Base-by-base conservation (phyloP, 2,797 vertebrate species). In the Hoplostethus mediterraneus region DNA sequence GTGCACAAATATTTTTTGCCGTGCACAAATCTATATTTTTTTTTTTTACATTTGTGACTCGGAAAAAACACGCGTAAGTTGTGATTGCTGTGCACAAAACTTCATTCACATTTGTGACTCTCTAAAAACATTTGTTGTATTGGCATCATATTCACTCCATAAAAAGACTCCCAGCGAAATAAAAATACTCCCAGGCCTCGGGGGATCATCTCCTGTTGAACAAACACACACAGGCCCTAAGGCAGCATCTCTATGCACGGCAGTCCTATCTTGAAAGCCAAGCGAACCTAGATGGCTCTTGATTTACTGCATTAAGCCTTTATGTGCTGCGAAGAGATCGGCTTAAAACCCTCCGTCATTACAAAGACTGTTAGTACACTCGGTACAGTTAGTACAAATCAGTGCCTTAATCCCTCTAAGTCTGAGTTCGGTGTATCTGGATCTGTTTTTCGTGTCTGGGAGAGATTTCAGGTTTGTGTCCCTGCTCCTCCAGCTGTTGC, bases 401-500 rank as follows among this genome's bases (percentile, higher is more conserved):
- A 61, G 14, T 5, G 36, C 10, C 53, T 79, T 83, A 84, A 84
- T 83, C 85, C 78, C 68, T 57, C 33, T 1, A 67, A 59, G 56
- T 58, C 33, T 58, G 33, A 33, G 60, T 79, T 82, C 74, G 40
- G 36, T 56, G 42, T 36, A 17, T 59, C 30, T 65, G 60, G 1
- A 3, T 53, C 1, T 60, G 25, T 47, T 63, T 60, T 33, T 33
- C 6, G 4, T 17, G 17, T 53, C 51, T 54, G 33, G 3, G 49
- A 28, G 33, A 44, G 36, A 33, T 66, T 66, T 67, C 28, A 17
- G 77, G 74, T 82, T 72, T 76, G 69, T 63, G 67, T 59, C 63
- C 3, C 40, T 0, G 57, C 45, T 77, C 0, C 13, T 80, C 63
- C 80, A 80, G 86, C 76, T 89, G 87, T 72, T 67, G 59, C 21